Conservation (phyloP, 1,140 invertebrate genomes). For the Delia radicum region DNA sequence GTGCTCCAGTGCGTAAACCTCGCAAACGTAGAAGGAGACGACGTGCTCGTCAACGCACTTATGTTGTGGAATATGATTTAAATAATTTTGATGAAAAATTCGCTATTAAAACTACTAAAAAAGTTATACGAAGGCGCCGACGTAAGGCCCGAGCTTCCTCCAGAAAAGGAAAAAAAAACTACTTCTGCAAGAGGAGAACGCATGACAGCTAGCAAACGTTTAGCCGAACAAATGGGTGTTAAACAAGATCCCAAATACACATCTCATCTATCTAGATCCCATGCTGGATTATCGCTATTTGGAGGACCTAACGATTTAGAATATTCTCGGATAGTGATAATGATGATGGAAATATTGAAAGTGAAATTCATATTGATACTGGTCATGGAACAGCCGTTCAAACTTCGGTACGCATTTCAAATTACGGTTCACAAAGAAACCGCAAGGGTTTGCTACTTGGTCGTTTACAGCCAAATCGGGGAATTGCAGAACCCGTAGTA, state of each 20-base stretch:
- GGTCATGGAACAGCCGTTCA: conserved; percentile 53
- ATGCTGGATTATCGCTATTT: conserved; percentile 58
- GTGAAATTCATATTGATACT: conserved; percentile 27
- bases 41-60: conserved; percentile 55
- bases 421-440: conserved; percentile 37
- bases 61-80: conserved; percentile 61
- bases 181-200: conserved; percentile 47
- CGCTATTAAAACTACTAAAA: conserved; percentile 57
- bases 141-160: background rate
- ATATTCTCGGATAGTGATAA: conserved; percentile 59
- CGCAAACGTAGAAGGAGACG: conserved; percentile 31
- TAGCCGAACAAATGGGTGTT: conserved; percentile 49
- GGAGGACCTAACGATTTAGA: conserved; percentile 66
- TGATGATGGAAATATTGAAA: conserved; percentile 22
- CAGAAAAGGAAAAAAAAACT: background rate
- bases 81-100: conserved; percentile 60
- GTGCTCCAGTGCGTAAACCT: conserved; percentile 34
- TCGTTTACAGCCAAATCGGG: conserved; percentile 33
- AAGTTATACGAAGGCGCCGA: conserved; percentile 56
- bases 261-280: conserved; percentile 37
- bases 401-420: conserved; percentile 40
- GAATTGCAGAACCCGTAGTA: background rate
- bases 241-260: conserved; percentile 41
- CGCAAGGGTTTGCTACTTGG: conserved; percentile 41
- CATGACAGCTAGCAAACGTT: conserved; percentile 52